Evolutionary conservation across 2,113 vertebrate genomes (phyloP).

Genomic region (Peromyscus leucopus): DNA sequence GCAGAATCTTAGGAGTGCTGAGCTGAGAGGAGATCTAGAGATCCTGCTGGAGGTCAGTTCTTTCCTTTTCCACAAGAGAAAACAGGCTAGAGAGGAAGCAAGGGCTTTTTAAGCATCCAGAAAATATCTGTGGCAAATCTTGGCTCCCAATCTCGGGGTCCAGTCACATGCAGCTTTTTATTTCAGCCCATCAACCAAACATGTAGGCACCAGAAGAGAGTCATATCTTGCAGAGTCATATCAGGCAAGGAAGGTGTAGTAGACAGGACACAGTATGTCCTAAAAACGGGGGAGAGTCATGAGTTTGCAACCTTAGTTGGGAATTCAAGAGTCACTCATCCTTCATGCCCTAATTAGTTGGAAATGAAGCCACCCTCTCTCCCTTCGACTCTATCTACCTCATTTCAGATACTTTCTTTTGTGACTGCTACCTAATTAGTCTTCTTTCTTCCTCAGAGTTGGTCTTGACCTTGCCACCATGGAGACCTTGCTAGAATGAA

Average conservation of each 20-base stretch:
- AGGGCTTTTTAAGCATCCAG: neutral
- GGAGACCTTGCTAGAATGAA: conserved; percentile 1
- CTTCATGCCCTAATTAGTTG: neutral
- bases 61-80: conserved; percentile 26
- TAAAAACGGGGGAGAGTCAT: neutral
- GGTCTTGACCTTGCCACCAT: neutral
- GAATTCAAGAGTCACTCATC: neutral
- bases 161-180: neutral
- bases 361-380: neutral
- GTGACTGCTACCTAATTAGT: neutral
- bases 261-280: neutral
- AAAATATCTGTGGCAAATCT: neutral
- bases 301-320: neutral
- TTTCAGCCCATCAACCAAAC: neutral
- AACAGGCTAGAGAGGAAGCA: neutral
- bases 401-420: neutral
- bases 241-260: neutral
- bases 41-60: neutral
- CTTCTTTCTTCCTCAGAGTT: conserved; percentile 2
- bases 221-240: neutral
- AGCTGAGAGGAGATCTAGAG: neutral
- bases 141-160: neutral
- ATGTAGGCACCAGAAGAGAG: neutral
- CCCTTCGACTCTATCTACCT: neutral
- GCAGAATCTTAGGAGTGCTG: neutral